A percentile compares a stretch with the other conserved stretches of the same genome.
phyloP scores from a whole-genome alignment of 2,888 invertebrate species.

The Caenorhabditis sp. region DNA sequence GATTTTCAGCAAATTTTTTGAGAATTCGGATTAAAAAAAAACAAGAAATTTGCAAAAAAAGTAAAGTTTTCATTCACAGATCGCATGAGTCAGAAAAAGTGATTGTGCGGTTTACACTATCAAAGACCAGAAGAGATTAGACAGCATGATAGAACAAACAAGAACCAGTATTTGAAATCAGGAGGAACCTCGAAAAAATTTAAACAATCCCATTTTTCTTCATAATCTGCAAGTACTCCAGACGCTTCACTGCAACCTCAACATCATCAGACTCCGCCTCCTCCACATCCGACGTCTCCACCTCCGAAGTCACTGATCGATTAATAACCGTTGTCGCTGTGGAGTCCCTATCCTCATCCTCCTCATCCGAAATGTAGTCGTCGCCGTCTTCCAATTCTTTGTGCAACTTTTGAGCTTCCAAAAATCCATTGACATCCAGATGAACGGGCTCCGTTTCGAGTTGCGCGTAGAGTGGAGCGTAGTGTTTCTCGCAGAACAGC shows the following conservation, averaged over 20 bases:
- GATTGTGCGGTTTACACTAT: too few relatives aligned
- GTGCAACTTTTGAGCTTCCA: constrained; percentile 13
- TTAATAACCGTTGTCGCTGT: neutral
- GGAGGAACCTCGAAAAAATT: too few relatives aligned
- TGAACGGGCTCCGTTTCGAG: constrained; percentile 11
- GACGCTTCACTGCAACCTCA: constrained; percentile 19
- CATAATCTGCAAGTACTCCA: constrained; percentile 14
- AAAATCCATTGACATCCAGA: constrained; percentile 11
- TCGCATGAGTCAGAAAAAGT: too few relatives aligned
- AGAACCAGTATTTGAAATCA: neutral
- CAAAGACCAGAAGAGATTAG: too few relatives aligned
- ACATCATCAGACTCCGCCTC: constrained; percentile 35
- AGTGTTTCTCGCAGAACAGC: constrained; percentile 19
- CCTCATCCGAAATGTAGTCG: constrained; percentile 4
- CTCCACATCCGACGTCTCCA: constrained; percentile 20
- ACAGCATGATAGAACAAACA: too few relatives aligned
- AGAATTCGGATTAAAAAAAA: too few relatives aligned
- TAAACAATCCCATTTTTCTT: constrained; percentile 9
- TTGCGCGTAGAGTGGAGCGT: neutral
- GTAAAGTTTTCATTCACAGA: too few relatives aligned
- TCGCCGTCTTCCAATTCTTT: constrained; percentile 6
- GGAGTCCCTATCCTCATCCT: neutral
- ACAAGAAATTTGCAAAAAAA: too few relatives aligned
- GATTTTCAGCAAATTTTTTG: too few relatives aligned
- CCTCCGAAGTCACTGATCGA: constrained; percentile 30